Percentiles rank a stretch among this genome's conserved stretches.
phyloP scores from a whole-genome alignment of 2,888 invertebrate genomes.

The Calliscelio sp. region DNA sequence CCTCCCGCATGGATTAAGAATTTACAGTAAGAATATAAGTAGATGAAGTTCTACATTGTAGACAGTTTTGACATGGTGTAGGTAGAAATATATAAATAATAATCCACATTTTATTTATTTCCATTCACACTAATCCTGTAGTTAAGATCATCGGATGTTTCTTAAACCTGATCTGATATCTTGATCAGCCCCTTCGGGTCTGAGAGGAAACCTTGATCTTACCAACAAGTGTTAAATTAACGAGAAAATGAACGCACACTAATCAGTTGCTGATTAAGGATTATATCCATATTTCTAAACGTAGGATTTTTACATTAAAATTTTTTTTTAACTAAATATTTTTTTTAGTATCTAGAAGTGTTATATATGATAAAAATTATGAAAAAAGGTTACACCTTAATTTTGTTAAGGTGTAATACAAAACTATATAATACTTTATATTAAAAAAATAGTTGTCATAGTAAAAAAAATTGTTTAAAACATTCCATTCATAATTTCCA shows the following conservation, averaged over 20 bases:
- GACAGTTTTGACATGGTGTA: constrained; percentile 43
- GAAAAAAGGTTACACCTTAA: no score
- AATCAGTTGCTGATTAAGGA: not conserved
- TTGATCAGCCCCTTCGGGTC: constrained; percentile 15
- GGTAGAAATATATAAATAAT: constrained; percentile 13
- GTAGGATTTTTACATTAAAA: no score
- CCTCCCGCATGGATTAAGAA: constrained; percentile 39
- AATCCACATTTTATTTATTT: constrained; percentile 34
- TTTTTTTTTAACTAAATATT: no score
- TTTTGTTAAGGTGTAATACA: no score
- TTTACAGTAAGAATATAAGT: constrained; percentile 37
- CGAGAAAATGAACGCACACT: constrained; percentile 3
- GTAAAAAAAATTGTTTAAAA: no score
- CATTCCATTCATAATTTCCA: no score
- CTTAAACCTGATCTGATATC: constrained; percentile 37
- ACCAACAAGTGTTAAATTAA: constrained; percentile 21
- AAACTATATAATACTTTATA: no score
- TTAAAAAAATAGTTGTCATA: no score
- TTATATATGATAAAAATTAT: no score
- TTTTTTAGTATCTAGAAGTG: no score
- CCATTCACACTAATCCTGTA: constrained; percentile 4
- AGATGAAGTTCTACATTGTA: constrained; percentile 25
- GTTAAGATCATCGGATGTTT: not conserved
- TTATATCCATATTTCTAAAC: not conserved
- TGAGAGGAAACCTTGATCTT: constrained; percentile 17